A percentile compares a stretch with the other conserved stretches of the same genome.
Conservation (phyloP, 2,113 vertebrate species). For the Motacilla tschutschensis region DNA sequence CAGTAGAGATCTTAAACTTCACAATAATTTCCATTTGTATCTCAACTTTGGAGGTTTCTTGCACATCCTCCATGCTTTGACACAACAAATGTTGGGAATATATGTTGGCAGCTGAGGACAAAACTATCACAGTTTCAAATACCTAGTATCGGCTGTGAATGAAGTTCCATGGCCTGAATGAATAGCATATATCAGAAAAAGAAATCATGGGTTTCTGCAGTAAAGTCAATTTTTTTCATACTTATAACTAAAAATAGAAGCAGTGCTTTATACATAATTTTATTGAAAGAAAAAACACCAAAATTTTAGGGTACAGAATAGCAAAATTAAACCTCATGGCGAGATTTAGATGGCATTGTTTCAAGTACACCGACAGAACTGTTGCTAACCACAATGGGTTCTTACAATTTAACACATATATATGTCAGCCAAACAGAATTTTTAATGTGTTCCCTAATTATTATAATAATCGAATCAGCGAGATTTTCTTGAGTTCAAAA, state of each 20-base stretch:
- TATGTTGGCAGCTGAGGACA: neutral
- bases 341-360: slow-evolving; percentile 1
- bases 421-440: neutral
- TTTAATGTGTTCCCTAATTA: neutral
- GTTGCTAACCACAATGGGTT: neutral
- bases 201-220: neutral
- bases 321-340: neutral
- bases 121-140: neutral
- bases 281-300: neutral
- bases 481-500: neutral
- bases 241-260: neutral
- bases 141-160: neutral
- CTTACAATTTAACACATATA: neutral
- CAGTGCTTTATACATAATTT: neutral
- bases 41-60: neutral
- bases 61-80: neutral
- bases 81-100: neutral
- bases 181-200: neutral
- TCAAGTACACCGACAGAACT: neutral
- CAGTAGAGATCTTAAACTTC: neutral
- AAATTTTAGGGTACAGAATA: neutral
- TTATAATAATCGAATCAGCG: neutral
- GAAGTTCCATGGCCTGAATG: neutral
- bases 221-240: neutral
- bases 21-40: neutral